Base-by-base conservation (phyloP, 1,140 invertebrate species). In the Nasonia vitripennis region DNA sequence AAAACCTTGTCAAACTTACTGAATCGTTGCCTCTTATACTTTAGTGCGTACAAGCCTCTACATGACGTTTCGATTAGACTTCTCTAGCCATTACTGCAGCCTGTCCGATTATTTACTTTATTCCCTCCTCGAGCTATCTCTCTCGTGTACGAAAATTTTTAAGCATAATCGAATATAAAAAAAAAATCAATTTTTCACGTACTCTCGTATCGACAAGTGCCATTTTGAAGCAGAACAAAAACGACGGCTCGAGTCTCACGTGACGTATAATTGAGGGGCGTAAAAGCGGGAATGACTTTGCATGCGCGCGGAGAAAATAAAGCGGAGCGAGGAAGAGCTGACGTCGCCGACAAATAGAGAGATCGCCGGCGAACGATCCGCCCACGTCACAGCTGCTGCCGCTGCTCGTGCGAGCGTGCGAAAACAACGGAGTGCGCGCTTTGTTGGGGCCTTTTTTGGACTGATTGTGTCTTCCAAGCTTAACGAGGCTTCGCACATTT, bases 241-340 rank as follows among this genome's bases (percentile, higher is more conserved):
- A 45, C 41, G 6, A 45, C 41, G 6, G 9, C 41, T 45, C 41
- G 41, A 9, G 6, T 10, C 41, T 7, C 41, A 31, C 73, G 31
- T 75, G 73, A 75, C 73, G 73, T 75, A 75, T 75, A 75, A 75
- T 75, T 45, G 73, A 75, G 37, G 73, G 73, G 73, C 73, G 73
- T 75, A n/a, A 14, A 78, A 74, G 41, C 55, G 55, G 73, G 68
- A 79, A 62, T 41, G 67, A 55, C 34, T 78, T 68, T 67, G 55
- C 55, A 62, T 62, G 71, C 41, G 73, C 73, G 71, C 34, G 12
- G 20, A 31, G 31, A n/a, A 17, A 45, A 75, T 10, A 20, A 37
- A 75, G 31, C 73, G 73, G 27, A 20, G 71, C 73, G 34, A 12
- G 45, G 17, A 55, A 14, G 51, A 55, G 41, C 41, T n/a, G 55